Percentiles rank a stretch among this genome's conserved stretches.
Evolutionary conservation across 37 sponge, comb jelly and placozoan species (phyloP).

Genomic region (Geodia barretti): DNA sequence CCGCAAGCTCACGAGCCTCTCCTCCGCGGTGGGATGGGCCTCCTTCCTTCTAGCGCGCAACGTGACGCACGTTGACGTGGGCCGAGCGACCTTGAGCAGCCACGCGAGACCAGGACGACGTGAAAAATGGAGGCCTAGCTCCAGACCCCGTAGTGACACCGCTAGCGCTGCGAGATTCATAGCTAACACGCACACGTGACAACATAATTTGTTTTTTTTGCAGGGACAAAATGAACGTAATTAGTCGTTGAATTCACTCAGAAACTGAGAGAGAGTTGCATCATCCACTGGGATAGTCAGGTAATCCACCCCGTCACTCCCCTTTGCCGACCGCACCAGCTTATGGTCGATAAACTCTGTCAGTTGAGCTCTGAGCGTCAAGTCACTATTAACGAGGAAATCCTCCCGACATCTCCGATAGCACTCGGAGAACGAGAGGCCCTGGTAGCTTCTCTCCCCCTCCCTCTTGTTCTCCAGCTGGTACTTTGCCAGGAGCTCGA

Average conservation of each 20-base stretch:
- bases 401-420: constrained; percentile 85
- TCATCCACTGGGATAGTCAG: constrained; percentile 62
- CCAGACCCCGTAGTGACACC: no score
- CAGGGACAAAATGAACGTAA: no score
- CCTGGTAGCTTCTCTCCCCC: constrained; percentile 34
- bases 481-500: constrained; percentile 69
- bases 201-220: no score
- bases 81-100: not conserved
- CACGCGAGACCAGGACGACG: not conserved
- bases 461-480: constrained; percentile 69
- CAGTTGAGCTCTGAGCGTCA: constrained; percentile 83
- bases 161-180: no score
- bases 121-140: no score
- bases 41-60: not conserved
- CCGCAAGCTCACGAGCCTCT: constrained; percentile 18
- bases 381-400: constrained; percentile 91
- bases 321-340: constrained; percentile 72
- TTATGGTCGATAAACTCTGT: constrained; percentile 96
- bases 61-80: not conserved
- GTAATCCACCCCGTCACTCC: constrained; percentile 78
- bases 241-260: constrained; percentile 8
- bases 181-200: no score
- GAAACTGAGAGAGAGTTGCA: constrained; percentile 38
- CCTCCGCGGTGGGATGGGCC: constrained; percentile 6
- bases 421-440: constrained; percentile 83